Base-by-base conservation (phyloP, 2,113 vertebrate genomes). In the Chinchilla lanigera region DNA sequence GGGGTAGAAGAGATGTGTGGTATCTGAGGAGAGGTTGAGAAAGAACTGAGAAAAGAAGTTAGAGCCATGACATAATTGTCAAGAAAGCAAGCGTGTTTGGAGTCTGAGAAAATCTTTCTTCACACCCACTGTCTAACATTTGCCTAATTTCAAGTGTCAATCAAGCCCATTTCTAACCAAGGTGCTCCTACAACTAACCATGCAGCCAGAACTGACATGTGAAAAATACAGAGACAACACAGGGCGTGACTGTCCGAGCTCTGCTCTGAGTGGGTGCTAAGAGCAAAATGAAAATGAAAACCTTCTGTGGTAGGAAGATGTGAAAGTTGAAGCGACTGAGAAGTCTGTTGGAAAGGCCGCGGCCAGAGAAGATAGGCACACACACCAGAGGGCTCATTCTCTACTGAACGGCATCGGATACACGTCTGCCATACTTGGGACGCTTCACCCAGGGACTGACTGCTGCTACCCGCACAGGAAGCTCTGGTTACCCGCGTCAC, bases 221-320 rank as follows among this genome's bases (percentile, higher is more conserved):
- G 63, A 47, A n/a, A 71, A 95, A 52, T 41, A 80, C 35, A 13
- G 44, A 61, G 71, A 52, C n/a, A 94, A 80, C 95, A 87, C 52
- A 88, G 69, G 61, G 84, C 0, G 9, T 38, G 54, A 75, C n/a
- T 38, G 26, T 33, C 26, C 35, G 35, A 63, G 52, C 61, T 93
- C 56, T 83, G 78, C 60, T 89, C 86, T 38, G 81, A 88, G 16
- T 30, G 61, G 35, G 41, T 65, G 77, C 54, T 88, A 56, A 90
- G 87, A 95, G 67, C 92, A 93, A 92, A 96, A 52, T 1, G 38
- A 95, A 95, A 86, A 84, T 77, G 20, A 50, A 93, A 83, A 50
- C 0, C 20, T 86, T 77, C 95, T 56, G 24, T 58, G 22, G 69
- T 61, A 67, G 41, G 67, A 58, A 90, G 63, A 77, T 33, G 22